These are phyloP conservation scores for Capreolus pygargus DNA, from an alignment of 2,113 vertebrate genomes.

Conservation along the genomic window DNA sequence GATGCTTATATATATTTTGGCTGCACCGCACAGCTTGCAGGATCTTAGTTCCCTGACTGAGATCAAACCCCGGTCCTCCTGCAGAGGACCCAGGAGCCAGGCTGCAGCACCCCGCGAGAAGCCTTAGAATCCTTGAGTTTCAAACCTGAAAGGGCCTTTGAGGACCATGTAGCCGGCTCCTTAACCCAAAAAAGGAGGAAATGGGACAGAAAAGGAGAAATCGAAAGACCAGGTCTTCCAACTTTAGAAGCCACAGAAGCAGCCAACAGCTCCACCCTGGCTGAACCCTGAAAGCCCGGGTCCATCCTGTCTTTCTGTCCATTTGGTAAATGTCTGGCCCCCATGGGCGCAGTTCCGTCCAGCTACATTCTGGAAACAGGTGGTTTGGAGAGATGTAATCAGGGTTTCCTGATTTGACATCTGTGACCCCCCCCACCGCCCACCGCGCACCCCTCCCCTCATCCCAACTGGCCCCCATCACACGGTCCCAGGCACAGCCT, in stretches of 20 bases:
- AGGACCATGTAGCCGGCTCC: background rate
- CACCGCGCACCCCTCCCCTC: background rate
- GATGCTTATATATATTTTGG: background rate
- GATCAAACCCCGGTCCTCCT: background rate
- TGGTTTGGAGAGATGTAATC: background rate
- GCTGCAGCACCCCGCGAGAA: background rate
- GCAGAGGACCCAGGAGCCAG: too few relatives aligned
- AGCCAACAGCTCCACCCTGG: background rate
- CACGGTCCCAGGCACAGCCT: background rate
- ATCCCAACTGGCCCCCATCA: background rate
- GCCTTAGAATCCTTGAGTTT: background rate
- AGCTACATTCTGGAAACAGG: constrained; percentile 12
- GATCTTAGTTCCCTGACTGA: background rate
- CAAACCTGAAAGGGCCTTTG: background rate
- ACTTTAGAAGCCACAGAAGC: background rate
- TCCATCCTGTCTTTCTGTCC: background rate
- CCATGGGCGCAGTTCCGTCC: background rate
- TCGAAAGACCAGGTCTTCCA: background rate
- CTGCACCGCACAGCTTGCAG: background rate
- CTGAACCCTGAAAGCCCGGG: background rate
- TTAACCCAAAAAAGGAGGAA: background rate
- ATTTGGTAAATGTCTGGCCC: background rate
- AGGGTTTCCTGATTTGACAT: background rate
- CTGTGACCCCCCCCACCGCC: background rate
- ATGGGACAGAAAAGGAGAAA: constrained; percentile 22